A percentile compares a stretch with the other conserved stretches of the same genome.
phyloP scores from a whole-genome alignment of 2,888 invertebrate species.

The Phyllotreta striolata region DNA sequence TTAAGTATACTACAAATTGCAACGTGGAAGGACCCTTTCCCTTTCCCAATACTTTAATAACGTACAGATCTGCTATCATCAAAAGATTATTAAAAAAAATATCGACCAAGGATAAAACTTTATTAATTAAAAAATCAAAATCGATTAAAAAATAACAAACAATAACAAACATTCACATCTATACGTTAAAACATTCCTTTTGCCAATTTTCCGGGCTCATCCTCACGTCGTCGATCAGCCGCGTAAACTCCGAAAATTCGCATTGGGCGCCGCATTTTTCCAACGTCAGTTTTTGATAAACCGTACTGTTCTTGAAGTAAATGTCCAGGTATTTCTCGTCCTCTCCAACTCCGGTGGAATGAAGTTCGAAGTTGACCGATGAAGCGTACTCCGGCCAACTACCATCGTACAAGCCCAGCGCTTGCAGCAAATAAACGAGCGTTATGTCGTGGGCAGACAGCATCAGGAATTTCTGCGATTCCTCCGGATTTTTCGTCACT shows the following conservation, averaged over 20 bases:
- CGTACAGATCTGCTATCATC: too few relatives aligned
- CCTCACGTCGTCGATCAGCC: not conserved
- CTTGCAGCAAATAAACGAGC: constrained; percentile 72
- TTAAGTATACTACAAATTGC: too few relatives aligned
- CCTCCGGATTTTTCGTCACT: not conserved
- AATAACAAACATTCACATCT: not conserved
- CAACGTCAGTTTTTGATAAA: not conserved
- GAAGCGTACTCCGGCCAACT: constrained; percentile 72
- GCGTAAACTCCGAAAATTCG: not conserved
- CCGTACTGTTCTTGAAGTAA: constrained; percentile 33
- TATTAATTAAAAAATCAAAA: too few relatives aligned
- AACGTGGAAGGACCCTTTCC: too few relatives aligned
- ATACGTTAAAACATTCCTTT: constrained; percentile 7
- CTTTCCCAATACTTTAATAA: too few relatives aligned
- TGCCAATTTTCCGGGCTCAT: not conserved
- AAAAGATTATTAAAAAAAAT: too few relatives aligned
- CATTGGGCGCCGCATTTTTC: not conserved
- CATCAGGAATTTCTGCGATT: constrained; percentile 67
- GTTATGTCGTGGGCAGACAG: constrained; percentile 83
- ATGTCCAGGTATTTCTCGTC: constrained; percentile 24
- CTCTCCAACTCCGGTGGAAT: constrained; percentile 48
- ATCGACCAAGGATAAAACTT: too few relatives aligned
- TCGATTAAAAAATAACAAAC: too few relatives aligned
- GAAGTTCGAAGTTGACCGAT: constrained; percentile 73
- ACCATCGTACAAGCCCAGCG: constrained; percentile 70